A percentile compares a stretch with the other conserved stretches of the same genome.
Conservation (phyloP, 92 coral and sea anemone species). For the Zoanthus gigantus region DNA sequence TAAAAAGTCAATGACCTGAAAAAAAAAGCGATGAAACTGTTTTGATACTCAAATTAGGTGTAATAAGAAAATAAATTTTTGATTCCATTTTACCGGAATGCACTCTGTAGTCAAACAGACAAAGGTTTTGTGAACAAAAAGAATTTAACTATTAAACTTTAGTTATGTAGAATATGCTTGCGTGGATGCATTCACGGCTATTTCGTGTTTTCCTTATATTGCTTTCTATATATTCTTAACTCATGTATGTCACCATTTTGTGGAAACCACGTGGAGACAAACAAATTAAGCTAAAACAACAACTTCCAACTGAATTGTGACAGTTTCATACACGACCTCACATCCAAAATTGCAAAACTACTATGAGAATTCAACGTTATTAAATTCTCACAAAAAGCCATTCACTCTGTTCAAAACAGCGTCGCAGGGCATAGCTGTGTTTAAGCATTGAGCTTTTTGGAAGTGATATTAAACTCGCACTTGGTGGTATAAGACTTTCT, state of each 20-base stretch:
- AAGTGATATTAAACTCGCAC: slow-evolving; percentile 46
- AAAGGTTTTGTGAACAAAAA: slow-evolving; percentile 2
- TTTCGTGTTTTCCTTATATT: neutral
- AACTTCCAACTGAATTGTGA: neutral
- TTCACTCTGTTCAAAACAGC: slow-evolving; percentile 18
- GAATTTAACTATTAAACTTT: neutral
- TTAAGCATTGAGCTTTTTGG: slow-evolving; percentile 15
- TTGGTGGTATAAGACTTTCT: slow-evolving; percentile 39
- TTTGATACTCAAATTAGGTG: neutral
- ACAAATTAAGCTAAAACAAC: neutral
- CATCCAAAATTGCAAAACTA: neutral
- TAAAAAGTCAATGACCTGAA: slow-evolving; percentile 33
- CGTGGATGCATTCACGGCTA: neutral
- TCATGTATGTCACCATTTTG: neutral
- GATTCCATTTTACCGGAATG: slow-evolving; percentile 26
- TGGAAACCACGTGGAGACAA: neutral
- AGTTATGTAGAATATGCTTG: neutral
- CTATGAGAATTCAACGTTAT: neutral
- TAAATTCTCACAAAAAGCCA: slow-evolving; percentile 9
- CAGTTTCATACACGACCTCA: neutral
- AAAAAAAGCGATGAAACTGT: slow-evolving; percentile 4
- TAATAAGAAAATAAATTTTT: neutral
- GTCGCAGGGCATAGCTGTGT: slow-evolving; percentile 30
- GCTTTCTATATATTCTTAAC: neutral
- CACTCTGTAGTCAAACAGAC: neutral